Percentiles rank a stretch among this genome's conserved stretches.
Evolutionary conservation across 1,140 invertebrate species (phyloP).

Genomic region (Metaphire vulgaris): DNA sequence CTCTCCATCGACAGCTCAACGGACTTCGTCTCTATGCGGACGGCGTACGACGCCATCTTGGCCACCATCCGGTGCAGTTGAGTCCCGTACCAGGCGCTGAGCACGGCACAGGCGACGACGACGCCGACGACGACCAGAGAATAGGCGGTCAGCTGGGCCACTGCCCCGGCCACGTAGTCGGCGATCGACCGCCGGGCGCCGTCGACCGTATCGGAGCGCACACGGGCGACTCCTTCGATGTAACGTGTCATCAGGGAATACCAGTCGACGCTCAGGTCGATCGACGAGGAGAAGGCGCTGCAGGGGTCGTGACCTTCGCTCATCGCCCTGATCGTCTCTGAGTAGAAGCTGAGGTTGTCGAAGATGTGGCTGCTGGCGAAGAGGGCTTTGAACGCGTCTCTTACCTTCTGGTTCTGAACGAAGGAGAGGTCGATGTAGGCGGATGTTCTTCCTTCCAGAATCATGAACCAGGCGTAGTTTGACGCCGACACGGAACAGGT

Average conservation of each 20-base stretch:
- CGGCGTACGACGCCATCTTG: background rate
- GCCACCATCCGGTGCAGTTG: background rate
- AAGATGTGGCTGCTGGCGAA: background rate
- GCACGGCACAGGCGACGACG: background rate
- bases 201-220: background rate
- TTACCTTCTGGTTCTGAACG: background rate
- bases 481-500: background rate
- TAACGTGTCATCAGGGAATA: background rate
- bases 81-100: background rate
- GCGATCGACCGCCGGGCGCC: background rate
- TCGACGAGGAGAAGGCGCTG: background rate
- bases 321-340: background rate
- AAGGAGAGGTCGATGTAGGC: background rate
- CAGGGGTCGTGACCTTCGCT: background rate
- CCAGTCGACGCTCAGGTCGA: background rate
- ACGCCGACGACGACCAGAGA: background rate
- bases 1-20: background rate
- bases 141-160: background rate
- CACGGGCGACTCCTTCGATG: background rate
- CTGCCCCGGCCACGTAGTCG: background rate
- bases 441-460: background rate
- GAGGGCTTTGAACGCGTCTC: background rate
- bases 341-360: background rate
- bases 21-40: background rate
- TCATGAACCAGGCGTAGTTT: background rate